Percentiles rank a stretch among this genome's conserved stretches.
Conservation (phyloP, 2,888 invertebrate genomes). For the Buathra laborator region DNA sequence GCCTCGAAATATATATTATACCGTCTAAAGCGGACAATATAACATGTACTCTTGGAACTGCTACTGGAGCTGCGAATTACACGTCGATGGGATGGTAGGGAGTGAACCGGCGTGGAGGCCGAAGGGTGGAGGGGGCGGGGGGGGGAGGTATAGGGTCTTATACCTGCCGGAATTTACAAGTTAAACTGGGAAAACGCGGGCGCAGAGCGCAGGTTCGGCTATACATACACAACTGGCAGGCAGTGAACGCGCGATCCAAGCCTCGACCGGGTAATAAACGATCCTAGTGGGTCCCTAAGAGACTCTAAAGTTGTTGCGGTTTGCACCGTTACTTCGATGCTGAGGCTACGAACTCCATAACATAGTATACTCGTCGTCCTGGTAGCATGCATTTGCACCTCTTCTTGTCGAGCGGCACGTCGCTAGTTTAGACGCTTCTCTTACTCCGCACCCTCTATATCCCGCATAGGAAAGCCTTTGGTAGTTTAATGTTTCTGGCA, state of each 20-base stretch:
- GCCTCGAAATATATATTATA: background rate
- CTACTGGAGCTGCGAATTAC: slow-evolving; percentile 45
- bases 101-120: background rate
- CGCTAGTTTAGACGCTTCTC: background rate
- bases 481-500: background rate
- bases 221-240: slow-evolving; percentile 24
- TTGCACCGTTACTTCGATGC: slow-evolving; percentile 61
- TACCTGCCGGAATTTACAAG: slow-evolving; percentile 62
- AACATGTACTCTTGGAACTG: slow-evolving; percentile 39
- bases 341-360: slow-evolving; percentile 6
- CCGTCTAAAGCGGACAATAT: slow-evolving; percentile 24
- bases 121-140: background rate
- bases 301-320: slow-evolving; percentile 68
- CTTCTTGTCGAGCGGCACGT: slow-evolving; percentile 24
- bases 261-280: slow-evolving; percentile 67
- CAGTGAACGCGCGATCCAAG: slow-evolving; percentile 28
- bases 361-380: slow-evolving; percentile 19
- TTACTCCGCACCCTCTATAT: background rate
- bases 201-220: slow-evolving; percentile 1
- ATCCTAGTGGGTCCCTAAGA: slow-evolving; percentile 65
- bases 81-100: slow-evolving; percentile 28
- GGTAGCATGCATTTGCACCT: slow-evolving; percentile 37
- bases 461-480: background rate
- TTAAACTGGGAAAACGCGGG: slow-evolving; percentile 35
- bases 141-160: slow-evolving; percentile 16